These are phyloP conservation scores for Oreortyx pictus DNA, from an alignment of 2,797 vertebrate genomes.

Conservation along the genomic window DNA sequence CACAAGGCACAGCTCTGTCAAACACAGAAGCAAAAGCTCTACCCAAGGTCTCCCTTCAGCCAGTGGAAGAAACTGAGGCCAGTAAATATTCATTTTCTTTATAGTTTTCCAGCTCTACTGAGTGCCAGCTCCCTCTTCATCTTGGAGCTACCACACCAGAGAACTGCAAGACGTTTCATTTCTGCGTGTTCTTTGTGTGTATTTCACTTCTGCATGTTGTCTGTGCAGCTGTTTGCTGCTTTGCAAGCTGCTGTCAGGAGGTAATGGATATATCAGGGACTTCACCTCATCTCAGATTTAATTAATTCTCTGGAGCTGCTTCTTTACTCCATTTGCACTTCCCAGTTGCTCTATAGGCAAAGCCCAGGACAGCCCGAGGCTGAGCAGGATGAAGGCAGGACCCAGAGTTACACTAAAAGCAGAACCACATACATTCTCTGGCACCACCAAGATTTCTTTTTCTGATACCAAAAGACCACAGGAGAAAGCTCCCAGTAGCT, in stretches of 20 bases:
- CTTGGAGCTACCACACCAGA: background rate
- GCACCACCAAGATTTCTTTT: conserved; percentile 8
- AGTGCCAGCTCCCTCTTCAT: background rate
- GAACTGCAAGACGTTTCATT: background rate
- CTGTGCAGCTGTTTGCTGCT: background rate
- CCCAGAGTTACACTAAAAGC: background rate
- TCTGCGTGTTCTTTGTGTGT: background rate
- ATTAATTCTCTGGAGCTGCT: background rate
- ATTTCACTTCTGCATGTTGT: background rate
- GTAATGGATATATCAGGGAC: accelerated
- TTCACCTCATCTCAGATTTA: background rate
- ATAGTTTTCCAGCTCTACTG: background rate
- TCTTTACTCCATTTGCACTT: background rate
- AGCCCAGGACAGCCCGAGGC: background rate
- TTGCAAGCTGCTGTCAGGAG: background rate
- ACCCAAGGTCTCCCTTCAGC: background rate
- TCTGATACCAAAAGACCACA: background rate
- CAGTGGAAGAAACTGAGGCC: no score
- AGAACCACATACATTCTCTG: background rate
- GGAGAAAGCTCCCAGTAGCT: background rate
- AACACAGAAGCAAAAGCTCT: background rate
- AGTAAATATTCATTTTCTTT: background rate
- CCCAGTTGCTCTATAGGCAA: background rate
- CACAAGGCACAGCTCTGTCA: background rate
- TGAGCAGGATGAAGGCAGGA: background rate